These are phyloP conservation scores for Elanus axillaris DNA, from an alignment of 2,113 vertebrate species.

Conservation along the genomic window DNA sequence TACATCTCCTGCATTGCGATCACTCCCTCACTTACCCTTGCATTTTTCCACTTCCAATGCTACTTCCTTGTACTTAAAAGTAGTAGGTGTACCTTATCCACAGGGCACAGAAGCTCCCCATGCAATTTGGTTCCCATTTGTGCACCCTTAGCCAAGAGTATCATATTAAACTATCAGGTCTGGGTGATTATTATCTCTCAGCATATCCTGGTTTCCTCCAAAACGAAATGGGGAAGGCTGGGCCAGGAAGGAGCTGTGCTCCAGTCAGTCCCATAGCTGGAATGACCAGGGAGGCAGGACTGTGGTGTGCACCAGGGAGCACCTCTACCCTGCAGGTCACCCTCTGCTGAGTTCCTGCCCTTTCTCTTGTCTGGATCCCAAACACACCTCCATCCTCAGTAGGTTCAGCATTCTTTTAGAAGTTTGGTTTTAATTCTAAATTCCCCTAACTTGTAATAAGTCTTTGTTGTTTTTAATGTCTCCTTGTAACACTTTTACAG, in stretches of 20 bases:
- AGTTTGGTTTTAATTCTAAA: background rate
- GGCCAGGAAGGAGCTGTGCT: background rate
- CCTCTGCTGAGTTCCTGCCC: background rate
- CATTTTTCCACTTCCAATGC: background rate
- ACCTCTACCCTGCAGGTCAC: background rate
- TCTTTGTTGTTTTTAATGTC: background rate
- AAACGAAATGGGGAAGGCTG: background rate
- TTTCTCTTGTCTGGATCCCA: background rate
- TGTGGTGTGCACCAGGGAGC: background rate
- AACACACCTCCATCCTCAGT: background rate
- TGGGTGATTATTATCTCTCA: background rate
- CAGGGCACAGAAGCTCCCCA: background rate
- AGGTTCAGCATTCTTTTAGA: background rate
- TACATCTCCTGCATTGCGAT: background rate
- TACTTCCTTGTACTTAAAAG: accelerated
- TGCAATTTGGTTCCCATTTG: background rate
- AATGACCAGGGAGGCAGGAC: background rate
- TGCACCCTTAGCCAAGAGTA: background rate
- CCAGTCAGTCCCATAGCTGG: background rate
- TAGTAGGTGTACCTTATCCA: background rate
- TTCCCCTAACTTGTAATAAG: background rate
- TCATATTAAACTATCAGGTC: background rate
- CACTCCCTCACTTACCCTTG: background rate
- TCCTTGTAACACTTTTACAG: background rate
- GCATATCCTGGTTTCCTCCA: background rate